Evolutionary conservation across 2,113 vertebrate species (phyloP).

Genomic region (Tachycineta bicolor): DNA sequence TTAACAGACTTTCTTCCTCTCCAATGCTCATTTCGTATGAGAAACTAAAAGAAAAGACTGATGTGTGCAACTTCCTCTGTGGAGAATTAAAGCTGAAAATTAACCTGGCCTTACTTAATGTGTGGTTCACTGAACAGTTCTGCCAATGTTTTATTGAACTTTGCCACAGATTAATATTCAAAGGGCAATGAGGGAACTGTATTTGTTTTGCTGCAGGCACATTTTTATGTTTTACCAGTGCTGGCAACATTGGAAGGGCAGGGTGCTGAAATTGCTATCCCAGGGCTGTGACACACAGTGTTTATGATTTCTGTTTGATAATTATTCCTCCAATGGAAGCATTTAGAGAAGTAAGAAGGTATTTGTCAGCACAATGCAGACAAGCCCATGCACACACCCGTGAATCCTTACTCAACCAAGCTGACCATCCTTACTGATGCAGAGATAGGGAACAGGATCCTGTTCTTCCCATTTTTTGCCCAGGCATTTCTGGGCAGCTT

Average conservation of each 20-base stretch:
- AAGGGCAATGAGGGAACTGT: neutral
- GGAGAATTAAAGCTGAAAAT: neutral
- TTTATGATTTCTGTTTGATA: neutral
- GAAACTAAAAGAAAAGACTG: neutral
- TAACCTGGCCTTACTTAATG: neutral
- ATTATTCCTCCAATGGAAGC: neutral
- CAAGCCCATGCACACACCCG: neutral
- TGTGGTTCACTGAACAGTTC: neutral
- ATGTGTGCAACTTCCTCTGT: rapidly evolving
- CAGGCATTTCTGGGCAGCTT: neutral
- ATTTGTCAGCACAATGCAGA: neutral
- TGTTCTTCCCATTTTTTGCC: neutral
- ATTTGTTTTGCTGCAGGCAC: conserved; percentile 9
- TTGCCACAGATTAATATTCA: neutral
- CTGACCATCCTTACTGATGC: neutral
- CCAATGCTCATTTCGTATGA: neutral
- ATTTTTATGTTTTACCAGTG: neutral
- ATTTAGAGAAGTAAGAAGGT: neutral
- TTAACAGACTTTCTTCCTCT: neutral
- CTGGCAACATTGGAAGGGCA: neutral
- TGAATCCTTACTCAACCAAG: neutral
- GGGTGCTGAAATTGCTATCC: neutral
- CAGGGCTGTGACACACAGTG: neutral
- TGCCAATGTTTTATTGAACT: conserved; percentile 1
- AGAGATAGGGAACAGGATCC: neutral